These are phyloP conservation scores for Podarcis raffonei DNA, from an alignment of 2,113 vertebrate genomes.

Conservation along the genomic window DNA sequence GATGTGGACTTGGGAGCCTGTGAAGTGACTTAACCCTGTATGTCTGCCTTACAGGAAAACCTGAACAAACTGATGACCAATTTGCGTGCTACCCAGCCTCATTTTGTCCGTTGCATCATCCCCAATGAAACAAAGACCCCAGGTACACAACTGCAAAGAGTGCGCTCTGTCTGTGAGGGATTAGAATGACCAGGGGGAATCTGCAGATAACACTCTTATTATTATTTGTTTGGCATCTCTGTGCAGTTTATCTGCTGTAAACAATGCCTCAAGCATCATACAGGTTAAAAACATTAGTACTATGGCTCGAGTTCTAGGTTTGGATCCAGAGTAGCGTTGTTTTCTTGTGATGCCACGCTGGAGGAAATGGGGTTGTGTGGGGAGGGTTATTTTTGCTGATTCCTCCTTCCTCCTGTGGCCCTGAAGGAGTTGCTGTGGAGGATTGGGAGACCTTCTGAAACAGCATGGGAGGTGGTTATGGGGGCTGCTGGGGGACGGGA, in stretches of 20 bases:
- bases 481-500: neutral
- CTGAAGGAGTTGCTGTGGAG: neutral
- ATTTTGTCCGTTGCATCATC: conserved; percentile 95
- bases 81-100: conserved; percentile 91
- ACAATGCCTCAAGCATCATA: neutral
- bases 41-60: conserved; percentile 83
- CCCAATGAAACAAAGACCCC: conserved; percentile 95
- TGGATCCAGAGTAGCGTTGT: neutral
- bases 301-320: neutral
- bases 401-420: neutral
- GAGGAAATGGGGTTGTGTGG: no score
- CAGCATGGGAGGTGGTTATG: neutral
- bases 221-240: neutral
- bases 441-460: neutral
- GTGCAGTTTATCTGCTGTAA: neutral
- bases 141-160: conserved; percentile 72
- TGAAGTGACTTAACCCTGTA: conserved; percentile 12
- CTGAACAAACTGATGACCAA: conserved; percentile 97
- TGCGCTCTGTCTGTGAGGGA: neutral
- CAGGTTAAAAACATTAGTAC: neutral
- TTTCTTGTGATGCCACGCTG: no score
- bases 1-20: neutral
- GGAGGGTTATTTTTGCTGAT: neutral
- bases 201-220: neutral
- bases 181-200: neutral